Evolutionary conservation across 2,888 invertebrate species (phyloP), one percentile per base, ranked within the genome.

Genomic region (Heliconius erato): DNA sequence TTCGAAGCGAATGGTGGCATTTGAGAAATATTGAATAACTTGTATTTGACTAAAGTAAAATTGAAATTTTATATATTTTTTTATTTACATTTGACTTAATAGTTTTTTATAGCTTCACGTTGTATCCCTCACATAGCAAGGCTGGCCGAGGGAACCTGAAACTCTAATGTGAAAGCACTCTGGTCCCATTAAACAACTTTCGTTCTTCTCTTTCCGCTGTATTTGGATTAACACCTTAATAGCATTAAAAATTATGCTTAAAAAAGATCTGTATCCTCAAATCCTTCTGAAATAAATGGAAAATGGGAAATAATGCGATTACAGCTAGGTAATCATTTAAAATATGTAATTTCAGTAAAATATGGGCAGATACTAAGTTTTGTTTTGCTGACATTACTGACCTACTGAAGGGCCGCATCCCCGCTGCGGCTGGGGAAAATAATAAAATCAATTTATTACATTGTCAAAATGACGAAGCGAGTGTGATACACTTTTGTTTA

Each of bases 361-460:
- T 54, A 54, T 16, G 16, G 19, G 0, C 59, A 59, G 63, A n/a
- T n/a, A 63, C n/a, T 59, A 59, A 67, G 4, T 2, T 23, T 63
- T 49, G 11, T 54, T 82, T 79, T 81, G 81, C 76, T 67, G 76
- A 79, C 79, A 32, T 54, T 83, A 76, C 76, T 79, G 79, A 79
- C 79, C 81, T 65, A 83, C n/a, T 72, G 35, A 81, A 81, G 71
- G 83, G 76, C 80, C 63, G 79, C 54, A 71, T 77, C 74, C 83
- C 82, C 65, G 76, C 74, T 81, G 79, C n/a, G 81, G 79, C 71
- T 67, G 79, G 63, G 63, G 69, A 79, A 79, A 81, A 79, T 76
- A 79, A 63, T 54, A 74, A 71, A 81, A 63, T 81, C n/a, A 44
- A 32, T 71, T 77, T 65, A 81, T 71, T 71, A 78, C 49, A 26